Evolutionary conservation across 2,888 invertebrate species (phyloP), one percentile per base, ranked within the genome.

Genomic region (Morpho achilles): DNA sequence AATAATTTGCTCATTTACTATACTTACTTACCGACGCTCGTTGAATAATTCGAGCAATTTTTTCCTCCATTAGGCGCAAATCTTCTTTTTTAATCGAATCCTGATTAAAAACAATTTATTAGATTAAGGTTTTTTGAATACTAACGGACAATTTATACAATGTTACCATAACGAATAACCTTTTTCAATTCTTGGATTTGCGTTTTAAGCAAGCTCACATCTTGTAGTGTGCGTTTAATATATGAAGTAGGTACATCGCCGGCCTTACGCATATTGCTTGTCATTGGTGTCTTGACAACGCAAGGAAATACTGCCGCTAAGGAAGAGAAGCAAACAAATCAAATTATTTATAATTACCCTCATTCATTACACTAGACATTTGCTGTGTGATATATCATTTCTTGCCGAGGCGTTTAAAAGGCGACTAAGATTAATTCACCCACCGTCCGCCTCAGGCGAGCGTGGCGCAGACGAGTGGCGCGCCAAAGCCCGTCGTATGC

Each of bases 121-220:
- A 9, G 16, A 1, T 32, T 5, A 5, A 32, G 3, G 32, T 32
- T 32, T 48, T n/a, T 47, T 7, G 40, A 46, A 47, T 2, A 23
- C 8, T 22, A 45, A 4, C 16, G 16, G 16, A 16, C 41, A n/a
- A 42, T 10, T 7, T 16, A 48, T 7, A 32, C 6, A 22, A 2
- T 23, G 53, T 32, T 23, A 10, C n/a, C 40, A 42, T 8, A 16
- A 16, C 7, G 5, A 45, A 9, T 53, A 56, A 85, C 87, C 78
- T 84, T 87, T 65, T 82, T 84, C 1, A 84, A 69, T 58, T 77
- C 70, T 65, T 81, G 80, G 52, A 86, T 71, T 69, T 85, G 79
- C 32, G 67, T 61, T 61, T 72, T 76, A 9, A 86, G 73, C 8
- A 75, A 69, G 2, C 74, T 75, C 2, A 87, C 79, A 55, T 84